These are phyloP conservation scores for Cyrtorhinus lividipennis DNA, from an alignment of 1,140 invertebrate species.

Conservation along the genomic window DNA sequence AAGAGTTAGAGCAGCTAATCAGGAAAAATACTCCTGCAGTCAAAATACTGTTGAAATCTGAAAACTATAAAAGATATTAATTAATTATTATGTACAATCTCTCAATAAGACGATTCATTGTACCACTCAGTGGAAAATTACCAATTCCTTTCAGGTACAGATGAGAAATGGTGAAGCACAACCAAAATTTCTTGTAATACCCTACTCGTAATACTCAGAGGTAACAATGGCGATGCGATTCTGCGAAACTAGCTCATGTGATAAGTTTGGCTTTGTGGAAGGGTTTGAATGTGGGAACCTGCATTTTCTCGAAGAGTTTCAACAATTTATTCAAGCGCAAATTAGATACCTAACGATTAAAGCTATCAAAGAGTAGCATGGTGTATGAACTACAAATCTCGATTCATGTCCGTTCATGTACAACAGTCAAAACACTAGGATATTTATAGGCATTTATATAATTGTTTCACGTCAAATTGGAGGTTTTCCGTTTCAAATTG, in stretches of 20 bases:
- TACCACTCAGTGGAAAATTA: neutral
- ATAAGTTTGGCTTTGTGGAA: neutral
- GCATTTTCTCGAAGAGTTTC: neutral
- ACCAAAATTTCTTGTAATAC: neutral
- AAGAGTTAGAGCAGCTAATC: neutral
- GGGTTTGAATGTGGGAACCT: neutral
- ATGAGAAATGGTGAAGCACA: neutral
- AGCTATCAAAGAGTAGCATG: neutral
- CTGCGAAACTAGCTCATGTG: neutral
- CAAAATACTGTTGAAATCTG: neutral
- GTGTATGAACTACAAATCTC: too few relatives aligned
- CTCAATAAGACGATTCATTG: conserved; percentile 2
- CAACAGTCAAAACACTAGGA: too few relatives aligned
- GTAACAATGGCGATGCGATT: too few relatives aligned
- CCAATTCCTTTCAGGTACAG: neutral
- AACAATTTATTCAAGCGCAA: neutral
- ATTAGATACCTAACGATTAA: neutral
- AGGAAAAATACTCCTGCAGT: neutral
- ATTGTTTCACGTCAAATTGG: too few relatives aligned
- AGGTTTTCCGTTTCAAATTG: too few relatives aligned
- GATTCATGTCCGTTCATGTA: too few relatives aligned
- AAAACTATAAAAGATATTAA: neutral
- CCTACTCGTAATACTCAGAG: too few relatives aligned
- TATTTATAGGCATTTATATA: too few relatives aligned
- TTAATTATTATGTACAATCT: neutral